phyloP scores from a whole-genome alignment of 2,797 vertebrate genomes.

The Coluber constrictor region DNA sequence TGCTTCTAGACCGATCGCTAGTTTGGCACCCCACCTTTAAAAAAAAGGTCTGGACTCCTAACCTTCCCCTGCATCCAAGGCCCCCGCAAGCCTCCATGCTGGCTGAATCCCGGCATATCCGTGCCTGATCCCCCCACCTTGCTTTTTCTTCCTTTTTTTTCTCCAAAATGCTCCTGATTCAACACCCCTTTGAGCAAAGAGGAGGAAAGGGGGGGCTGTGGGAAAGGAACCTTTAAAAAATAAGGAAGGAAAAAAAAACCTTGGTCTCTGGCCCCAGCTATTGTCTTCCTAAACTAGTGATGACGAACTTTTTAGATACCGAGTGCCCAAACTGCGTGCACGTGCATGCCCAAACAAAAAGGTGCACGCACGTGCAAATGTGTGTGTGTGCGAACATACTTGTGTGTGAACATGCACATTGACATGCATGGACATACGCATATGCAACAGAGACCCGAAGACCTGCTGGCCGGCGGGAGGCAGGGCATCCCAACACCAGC shows the following conservation, averaged over 20 bases:
- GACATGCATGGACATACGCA: too few species aligned
- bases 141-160: not conserved
- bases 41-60: slow-evolving; percentile 6
- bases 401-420: too few species aligned
- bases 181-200: not conserved
- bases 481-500: too few species aligned
- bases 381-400: too few species aligned
- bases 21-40: not conserved
- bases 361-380: too few species aligned
- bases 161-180: not conserved
- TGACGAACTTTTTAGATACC: too few species aligned
- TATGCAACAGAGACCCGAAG: too few species aligned
- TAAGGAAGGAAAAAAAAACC: slow-evolving; percentile 26
- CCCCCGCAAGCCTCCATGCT: not conserved
- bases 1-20: too few species aligned
- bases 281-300: too few species aligned
- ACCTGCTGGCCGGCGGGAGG: too few species aligned
- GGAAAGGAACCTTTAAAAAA: slow-evolving; percentile 27
- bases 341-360: too few species aligned
- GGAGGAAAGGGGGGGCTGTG: not conserved
- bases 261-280: slow-evolving; percentile 44
- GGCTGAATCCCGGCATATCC: slow-evolving; percentile 44
- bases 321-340: too few species aligned
- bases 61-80: slow-evolving; percentile 44
- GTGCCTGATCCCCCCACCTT: slow-evolving; percentile 22